Base-by-base conservation (phyloP, 1,140 invertebrate species). In the Diorhabda carinulata region DNA sequence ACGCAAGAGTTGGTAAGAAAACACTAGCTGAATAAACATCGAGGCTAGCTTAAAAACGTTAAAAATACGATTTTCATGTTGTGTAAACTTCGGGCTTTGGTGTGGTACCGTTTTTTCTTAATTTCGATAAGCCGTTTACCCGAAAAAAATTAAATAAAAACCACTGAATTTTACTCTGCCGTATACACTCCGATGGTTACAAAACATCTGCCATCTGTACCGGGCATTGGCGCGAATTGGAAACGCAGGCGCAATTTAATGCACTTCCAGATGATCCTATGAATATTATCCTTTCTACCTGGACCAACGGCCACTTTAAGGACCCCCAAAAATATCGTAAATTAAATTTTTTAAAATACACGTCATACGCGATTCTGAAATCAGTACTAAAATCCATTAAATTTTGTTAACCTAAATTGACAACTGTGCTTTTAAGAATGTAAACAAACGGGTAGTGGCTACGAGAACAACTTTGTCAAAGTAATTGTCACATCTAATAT, bases 141-240 rank as follows among this genome's bases (percentile, higher is more conserved):
- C 57, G 64, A 56, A 75, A 76, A 74, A 68, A 72, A 71, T 57
- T 73, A 40, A 52, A 47, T 67, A 64, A 73, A 73, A 65, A 44
- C 10, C 45, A 67, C 63, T 58, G 43, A 52, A 65, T 69, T 60
- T 64, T 64, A 64, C 64, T 65, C 60, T 70, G 61, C 44, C 68
- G 70, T 72, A 63, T 70, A 72, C 73, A 72, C 65, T 74, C 72
- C 67, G 73, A 64, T 74, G 67, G 70, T 74, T 76, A 76, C 70
- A 78, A 81, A 81, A 80, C 80, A 81, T 81, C 78, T 81, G 79
- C 78, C 77, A 80, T 80, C 78, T 78, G 78, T 77, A 76, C 78
- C 78, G 74, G 77, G 74, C 77, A 74, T 81, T 81, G 80, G 80
- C 80, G 80, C 80, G 78, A 80, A 81, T 64, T 59, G 10, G 67